A percentile compares a stretch with the other conserved stretches of the same genome.
phyloP scores from a whole-genome alignment of 1,140 invertebrate genomes.

The Panulirus ornatus region DNA sequence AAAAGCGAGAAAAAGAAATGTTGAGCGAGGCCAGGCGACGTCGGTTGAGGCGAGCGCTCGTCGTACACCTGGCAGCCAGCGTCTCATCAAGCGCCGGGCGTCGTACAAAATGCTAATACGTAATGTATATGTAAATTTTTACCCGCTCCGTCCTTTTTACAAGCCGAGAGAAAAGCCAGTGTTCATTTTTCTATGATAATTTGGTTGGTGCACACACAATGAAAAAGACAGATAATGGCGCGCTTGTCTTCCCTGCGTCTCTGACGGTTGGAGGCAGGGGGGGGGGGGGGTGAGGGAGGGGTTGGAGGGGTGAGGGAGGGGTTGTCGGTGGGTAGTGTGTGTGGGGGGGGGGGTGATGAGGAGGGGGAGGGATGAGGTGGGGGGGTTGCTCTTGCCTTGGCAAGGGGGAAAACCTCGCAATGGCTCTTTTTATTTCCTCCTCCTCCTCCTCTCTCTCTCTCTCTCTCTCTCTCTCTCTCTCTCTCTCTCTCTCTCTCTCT shows the following conservation, averaged over 20 bases:
- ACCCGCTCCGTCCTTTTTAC: slow-evolving; percentile 66
- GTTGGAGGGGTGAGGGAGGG: neutral
- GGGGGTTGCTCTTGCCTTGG: neutral
- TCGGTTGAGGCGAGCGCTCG: no score
- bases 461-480: no score
- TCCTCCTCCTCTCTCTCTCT: no score
- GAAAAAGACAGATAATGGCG: slow-evolving; percentile 66
- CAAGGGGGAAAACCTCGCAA: neutral
- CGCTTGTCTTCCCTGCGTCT: slow-evolving; percentile 35
- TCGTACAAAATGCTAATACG: slow-evolving; percentile 72
- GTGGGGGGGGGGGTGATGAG: neutral
- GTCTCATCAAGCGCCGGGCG: slow-evolving; percentile 67
- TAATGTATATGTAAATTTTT: slow-evolving; percentile 74
- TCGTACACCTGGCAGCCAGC: slow-evolving; percentile 16
- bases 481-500: no score
- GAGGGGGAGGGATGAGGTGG: neutral
- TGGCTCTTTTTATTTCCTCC: neutral
- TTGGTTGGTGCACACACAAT: slow-evolving; percentile 67
- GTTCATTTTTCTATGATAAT: slow-evolving; percentile 74
- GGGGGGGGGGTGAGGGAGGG: neutral
- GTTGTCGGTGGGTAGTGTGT: neutral
- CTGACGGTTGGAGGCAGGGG: neutral
- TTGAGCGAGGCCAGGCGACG: no score
- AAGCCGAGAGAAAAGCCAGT: slow-evolving; percentile 69
- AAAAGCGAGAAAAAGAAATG: no score